These are phyloP conservation scores for Chydorus sphaericus DNA, from an alignment of 2,888 invertebrate genomes.

Conservation along the genomic window DNA sequence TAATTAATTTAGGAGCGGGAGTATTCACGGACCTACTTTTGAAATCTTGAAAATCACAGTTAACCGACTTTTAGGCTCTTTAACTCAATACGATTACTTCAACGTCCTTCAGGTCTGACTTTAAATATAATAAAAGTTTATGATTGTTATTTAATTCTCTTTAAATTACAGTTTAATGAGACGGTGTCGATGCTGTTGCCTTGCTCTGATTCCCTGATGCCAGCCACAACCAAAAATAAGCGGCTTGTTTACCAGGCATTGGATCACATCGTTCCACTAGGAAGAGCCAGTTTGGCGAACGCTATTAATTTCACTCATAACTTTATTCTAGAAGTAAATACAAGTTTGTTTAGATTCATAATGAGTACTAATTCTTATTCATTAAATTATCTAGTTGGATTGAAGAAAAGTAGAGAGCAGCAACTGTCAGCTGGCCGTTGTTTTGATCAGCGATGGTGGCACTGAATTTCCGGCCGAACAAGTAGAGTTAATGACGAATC, in stretches of 20 bases:
- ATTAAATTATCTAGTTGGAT: too few species aligned
- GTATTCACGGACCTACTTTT: slow-evolving; percentile 35
- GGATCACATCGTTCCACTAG: slow-evolving; percentile 27
- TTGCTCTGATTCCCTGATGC: slow-evolving; percentile 31
- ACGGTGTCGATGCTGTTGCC: slow-evolving; percentile 25
- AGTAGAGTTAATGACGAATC: slow-evolving; percentile 23
- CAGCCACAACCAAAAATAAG: slow-evolving; percentile 34
- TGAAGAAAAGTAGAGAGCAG: too few species aligned
- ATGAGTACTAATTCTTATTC: too few species aligned
- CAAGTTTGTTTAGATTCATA: too few species aligned
- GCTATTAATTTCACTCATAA: slow-evolving; percentile 34
- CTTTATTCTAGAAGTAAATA: slow-evolving; percentile 30
- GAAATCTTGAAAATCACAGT: slow-evolving; percentile 35
- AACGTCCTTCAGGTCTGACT: slow-evolving; percentile 28
- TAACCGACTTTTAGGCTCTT: slow-evolving; percentile 32
- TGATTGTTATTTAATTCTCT: not conserved
- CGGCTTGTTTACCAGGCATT: slow-evolving; percentile 28
- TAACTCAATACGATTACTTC: slow-evolving; percentile 36
- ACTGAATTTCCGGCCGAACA: slow-evolving; percentile 35
- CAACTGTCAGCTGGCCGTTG: slow-evolving; percentile 35
- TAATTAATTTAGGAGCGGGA: slow-evolving; percentile 30
- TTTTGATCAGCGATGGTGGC: slow-evolving; percentile 40
- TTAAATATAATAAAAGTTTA: too few species aligned
- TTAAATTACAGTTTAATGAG: slow-evolving; percentile 27
- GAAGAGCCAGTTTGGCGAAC: slow-evolving; percentile 30